Evolutionary conservation across 1,140 invertebrate species (phyloP).

Genomic region (Delia radicum): DNA sequence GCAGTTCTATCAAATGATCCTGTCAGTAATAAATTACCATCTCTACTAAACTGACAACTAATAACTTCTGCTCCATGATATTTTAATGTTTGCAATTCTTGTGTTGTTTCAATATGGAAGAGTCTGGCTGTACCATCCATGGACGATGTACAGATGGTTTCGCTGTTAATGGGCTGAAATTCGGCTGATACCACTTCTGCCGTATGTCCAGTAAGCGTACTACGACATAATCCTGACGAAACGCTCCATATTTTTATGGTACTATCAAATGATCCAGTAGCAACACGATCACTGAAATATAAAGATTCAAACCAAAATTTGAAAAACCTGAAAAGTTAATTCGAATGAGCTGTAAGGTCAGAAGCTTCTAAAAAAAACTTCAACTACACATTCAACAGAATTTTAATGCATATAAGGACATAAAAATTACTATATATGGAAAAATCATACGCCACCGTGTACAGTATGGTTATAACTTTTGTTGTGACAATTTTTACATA

Average conservation of each 20-base stretch:
- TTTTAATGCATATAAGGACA: no score
- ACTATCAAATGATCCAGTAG: slow-evolving; percentile 80
- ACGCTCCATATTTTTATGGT: slow-evolving; percentile 70
- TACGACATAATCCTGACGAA: slow-evolving; percentile 65
- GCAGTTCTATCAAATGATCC: slow-evolving; percentile 79
- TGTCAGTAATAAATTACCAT: slow-evolving; percentile 70
- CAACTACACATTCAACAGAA: no score
- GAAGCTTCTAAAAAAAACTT: no score
- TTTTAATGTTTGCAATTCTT: slow-evolving; percentile 63
- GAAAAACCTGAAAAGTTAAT: no score
- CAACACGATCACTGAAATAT: slow-evolving; percentile 68
- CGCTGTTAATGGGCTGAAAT: slow-evolving; percentile 65
- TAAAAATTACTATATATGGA: no score
- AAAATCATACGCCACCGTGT: no score
- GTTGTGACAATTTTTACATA: no score
- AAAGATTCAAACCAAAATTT: no score
- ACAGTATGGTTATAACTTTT: no score
- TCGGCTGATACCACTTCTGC: slow-evolving; percentile 71
- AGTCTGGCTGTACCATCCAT: slow-evolving; percentile 75
- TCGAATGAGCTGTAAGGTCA: no score
- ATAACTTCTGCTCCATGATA: slow-evolving; percentile 77
- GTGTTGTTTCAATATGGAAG: slow-evolving; percentile 66
- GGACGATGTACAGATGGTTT: slow-evolving; percentile 69
- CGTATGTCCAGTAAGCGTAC: slow-evolving; percentile 71
- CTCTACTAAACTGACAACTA: slow-evolving; percentile 68